Conservation (phyloP, 1,140 invertebrate species). For the Branchinecta lindahli region DNA sequence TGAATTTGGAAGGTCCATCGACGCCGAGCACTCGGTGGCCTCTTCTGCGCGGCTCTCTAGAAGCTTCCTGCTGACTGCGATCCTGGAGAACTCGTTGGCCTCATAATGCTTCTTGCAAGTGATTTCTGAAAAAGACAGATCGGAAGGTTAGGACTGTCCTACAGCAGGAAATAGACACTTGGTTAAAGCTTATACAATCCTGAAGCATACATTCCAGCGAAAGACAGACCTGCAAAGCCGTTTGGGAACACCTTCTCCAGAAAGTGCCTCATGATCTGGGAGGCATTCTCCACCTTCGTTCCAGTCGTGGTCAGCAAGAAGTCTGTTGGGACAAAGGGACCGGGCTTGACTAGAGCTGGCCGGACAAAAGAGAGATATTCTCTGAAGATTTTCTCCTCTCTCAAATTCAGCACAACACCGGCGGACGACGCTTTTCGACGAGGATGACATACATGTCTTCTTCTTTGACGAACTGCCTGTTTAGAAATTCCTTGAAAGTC, state of each 20-base stretch:
- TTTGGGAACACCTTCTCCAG: not conserved
- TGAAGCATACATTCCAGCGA: no score
- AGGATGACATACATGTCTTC: constrained; percentile 1
- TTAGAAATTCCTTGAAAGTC: not conserved
- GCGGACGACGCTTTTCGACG: not conserved
- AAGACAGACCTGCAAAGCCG: not conserved
- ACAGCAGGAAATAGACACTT: no score
- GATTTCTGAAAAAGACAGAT: no score
- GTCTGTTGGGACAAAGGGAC: not conserved
- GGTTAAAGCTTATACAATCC: no score
- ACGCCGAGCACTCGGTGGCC: no score
- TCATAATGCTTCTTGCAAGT: no score
- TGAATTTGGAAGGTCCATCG: no score
- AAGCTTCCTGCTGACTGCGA: no score
- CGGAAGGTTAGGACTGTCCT: no score
- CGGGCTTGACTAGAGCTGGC: constrained; percentile 3
- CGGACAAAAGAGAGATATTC: constrained; percentile 4
- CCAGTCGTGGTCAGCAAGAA: not conserved
- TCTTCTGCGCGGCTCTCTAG: no score
- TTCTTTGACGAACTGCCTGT: not conserved
- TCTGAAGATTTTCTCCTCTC: constrained; percentile 4
- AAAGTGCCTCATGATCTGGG: not conserved
- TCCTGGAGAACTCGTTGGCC: no score
- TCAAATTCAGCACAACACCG: not conserved
- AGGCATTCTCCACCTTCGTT: not conserved